Conservation (phyloP, 2,113 vertebrate species). For the Callaeas wilsoni region DNA sequence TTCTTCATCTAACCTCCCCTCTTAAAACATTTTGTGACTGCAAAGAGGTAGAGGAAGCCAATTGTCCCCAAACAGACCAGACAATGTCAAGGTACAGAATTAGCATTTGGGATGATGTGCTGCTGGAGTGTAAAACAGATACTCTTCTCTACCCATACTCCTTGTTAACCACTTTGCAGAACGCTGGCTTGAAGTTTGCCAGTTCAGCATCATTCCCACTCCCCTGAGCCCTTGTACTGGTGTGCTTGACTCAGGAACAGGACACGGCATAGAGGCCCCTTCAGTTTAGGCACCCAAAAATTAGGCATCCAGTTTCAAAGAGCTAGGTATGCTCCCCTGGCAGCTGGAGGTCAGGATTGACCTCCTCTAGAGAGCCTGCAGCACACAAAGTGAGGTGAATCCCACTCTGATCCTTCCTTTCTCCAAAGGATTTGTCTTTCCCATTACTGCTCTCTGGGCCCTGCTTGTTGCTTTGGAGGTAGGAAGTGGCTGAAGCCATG, state of each 20-base stretch:
- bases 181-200: background rate
- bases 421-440: background rate
- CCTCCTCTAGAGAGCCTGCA: background rate
- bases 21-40: background rate
- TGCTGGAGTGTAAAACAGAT: background rate
- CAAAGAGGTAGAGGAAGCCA: background rate
- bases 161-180: background rate
- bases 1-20: background rate
- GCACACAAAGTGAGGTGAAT: rapidly evolving
- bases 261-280: background rate
- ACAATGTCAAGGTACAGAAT: background rate
- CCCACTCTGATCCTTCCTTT: background rate
- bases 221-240: background rate
- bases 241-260: background rate
- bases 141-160: rapidly evolving
- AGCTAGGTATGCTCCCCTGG: background rate
- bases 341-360: background rate
- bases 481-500: background rate
- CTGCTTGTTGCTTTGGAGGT: background rate
- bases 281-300: background rate
- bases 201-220: background rate
- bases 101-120: background rate
- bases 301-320: background rate
- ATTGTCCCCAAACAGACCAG: background rate
- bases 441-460: background rate